Evolutionary conservation across 2,888 invertebrate genomes (phyloP).

Genomic region (Horisme vitalbata): DNA sequence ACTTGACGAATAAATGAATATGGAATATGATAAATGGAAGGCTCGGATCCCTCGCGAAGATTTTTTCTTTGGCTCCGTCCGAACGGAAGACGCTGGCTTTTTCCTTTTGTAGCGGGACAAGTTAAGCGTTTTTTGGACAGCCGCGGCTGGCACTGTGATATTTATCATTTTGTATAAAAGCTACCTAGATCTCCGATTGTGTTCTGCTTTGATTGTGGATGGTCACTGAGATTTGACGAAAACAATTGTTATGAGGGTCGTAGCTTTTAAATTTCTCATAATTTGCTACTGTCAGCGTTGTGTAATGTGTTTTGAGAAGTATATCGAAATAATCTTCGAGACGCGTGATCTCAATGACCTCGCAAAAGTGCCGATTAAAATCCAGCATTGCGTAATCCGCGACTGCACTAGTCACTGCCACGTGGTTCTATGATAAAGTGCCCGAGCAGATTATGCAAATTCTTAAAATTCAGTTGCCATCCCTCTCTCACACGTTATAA

Average conservation of each 20-base stretch:
- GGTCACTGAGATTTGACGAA: conserved; percentile 49
- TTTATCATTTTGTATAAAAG: conserved; percentile 80
- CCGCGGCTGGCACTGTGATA: conserved; percentile 70
- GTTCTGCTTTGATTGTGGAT: conserved; percentile 62
- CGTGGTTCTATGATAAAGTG: conserved; percentile 83
- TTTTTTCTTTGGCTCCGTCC: conserved; percentile 80
- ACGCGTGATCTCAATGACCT: conserved; percentile 54
- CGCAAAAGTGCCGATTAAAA: conserved; percentile 65
- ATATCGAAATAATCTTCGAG: conserved; percentile 23
- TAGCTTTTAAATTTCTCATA: no score
- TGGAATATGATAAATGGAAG: conserved; percentile 83
- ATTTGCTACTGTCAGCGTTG: background rate
- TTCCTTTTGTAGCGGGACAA: conserved; percentile 82
- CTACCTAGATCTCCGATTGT: conserved; percentile 71
- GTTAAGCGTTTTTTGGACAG: conserved; percentile 81
- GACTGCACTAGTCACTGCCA: conserved; percentile 82
- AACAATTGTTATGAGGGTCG: no score
- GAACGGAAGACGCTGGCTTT: conserved; percentile 82
- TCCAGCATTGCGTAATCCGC: conserved; percentile 71
- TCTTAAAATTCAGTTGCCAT: conserved; percentile 68
- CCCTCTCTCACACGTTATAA: conserved; percentile 48
- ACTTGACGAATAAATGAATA: conserved; percentile 84
- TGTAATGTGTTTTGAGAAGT: conserved; percentile 1
- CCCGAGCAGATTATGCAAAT: conserved; percentile 82
- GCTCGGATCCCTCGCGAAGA: conserved; percentile 79